A percentile compares a stretch with the other conserved stretches of the same genome.
These are phyloP conservation scores for Hirudo medicinalis DNA, from an alignment of 1,140 invertebrate genomes.

Conservation along the genomic window DNA sequence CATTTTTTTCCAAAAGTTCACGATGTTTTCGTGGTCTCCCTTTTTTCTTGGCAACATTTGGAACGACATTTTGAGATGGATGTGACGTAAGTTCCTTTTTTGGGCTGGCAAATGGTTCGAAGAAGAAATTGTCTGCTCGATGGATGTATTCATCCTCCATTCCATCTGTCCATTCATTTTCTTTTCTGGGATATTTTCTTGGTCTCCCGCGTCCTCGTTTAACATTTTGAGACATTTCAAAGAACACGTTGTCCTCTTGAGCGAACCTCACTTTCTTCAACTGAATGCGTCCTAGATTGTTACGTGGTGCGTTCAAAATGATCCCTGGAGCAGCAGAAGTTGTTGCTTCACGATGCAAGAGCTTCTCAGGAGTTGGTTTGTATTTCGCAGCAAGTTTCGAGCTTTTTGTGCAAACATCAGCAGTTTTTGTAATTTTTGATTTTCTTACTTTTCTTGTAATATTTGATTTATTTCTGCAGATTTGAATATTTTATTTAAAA, in stretches of 20 bases:
- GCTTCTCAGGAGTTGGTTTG: neutral
- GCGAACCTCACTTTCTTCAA: conserved; percentile 4
- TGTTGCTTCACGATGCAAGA: neutral
- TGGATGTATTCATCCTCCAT: neutral
- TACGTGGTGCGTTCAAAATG: neutral
- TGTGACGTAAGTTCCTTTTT: neutral
- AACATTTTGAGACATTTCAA: neutral
- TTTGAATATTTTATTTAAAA: no score
- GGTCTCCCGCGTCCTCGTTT: neutral
- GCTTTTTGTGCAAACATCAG: neutral
- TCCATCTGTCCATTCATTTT: neutral
- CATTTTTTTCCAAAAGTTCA: neutral
- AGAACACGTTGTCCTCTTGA: conserved; percentile 1
- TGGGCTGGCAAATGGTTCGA: neutral
- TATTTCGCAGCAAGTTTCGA: neutral
- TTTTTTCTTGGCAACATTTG: neutral
- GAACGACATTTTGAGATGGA: neutral
- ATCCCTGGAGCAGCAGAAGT: neutral
- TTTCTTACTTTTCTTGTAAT: no score
- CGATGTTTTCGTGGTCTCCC: neutral
- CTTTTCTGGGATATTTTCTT: neutral
- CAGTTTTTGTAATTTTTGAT: neutral
- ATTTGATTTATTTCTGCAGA: no score
- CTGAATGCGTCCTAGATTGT: neutral
- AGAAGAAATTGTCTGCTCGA: neutral